Conservation (phyloP, 2,888 invertebrate genomes). For the Elaeidobius kamerunicus region DNA sequence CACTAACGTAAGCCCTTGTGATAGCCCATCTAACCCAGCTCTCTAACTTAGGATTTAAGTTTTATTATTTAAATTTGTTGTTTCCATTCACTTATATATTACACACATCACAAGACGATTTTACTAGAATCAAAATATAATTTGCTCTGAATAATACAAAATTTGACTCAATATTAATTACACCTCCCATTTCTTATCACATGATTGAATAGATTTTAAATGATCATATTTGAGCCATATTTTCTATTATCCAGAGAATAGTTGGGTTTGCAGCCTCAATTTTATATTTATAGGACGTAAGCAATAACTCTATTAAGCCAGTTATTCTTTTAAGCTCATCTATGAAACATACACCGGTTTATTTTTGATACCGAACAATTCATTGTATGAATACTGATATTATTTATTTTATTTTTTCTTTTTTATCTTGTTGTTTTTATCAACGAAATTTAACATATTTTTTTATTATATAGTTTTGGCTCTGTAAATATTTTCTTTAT, state of each 20-base stretch:
- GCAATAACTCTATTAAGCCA: slow-evolving; percentile 1
- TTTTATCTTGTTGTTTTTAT: slow-evolving; percentile 3
- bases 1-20: slow-evolving; percentile 50
- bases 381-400: too few species aligned
- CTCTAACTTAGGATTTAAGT: slow-evolving; percentile 42
- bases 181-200: not conserved
- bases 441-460: too few species aligned
- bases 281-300: slow-evolving; percentile 1
- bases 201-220: too few species aligned
- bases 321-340: not conserved
- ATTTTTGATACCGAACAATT: too few species aligned
- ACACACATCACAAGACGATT: slow-evolving; percentile 11
- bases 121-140: slow-evolving; percentile 1
- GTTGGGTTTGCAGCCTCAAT: not conserved
- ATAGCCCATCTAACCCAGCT: slow-evolving; percentile 49
- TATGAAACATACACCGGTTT: too few species aligned
- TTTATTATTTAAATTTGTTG: slow-evolving; percentile 23
- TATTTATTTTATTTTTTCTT: not conserved
- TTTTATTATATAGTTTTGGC: not conserved
- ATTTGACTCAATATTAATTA: not conserved
- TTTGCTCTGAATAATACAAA: slow-evolving; percentile 7
- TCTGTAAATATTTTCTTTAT: slow-evolving; percentile 21
- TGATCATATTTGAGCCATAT: too few species aligned
- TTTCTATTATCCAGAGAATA: too few species aligned
- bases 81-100: slow-evolving; percentile 46